These are phyloP conservation scores for Eulemur rufifrons DNA, from an alignment of 2,113 vertebrate species.

Conservation along the genomic window DNA sequence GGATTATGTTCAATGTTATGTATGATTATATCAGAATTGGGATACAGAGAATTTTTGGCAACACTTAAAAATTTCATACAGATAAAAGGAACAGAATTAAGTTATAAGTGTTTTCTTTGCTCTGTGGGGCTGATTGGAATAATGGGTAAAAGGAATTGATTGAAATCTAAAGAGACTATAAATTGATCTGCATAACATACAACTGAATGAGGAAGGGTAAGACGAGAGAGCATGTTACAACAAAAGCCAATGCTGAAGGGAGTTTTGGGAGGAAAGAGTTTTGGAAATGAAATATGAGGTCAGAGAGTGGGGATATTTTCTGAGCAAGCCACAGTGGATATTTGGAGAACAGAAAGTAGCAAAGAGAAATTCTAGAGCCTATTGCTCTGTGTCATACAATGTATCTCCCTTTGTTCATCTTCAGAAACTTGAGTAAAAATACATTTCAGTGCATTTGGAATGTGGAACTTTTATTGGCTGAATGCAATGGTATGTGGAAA, in stretches of 20 bases:
- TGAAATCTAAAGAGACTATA: conserved; percentile 16
- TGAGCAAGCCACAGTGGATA: neutral
- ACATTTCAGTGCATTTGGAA: neutral
- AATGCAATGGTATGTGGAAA: neutral
- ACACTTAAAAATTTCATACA: conserved; percentile 37
- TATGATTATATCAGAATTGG: conserved; percentile 30
- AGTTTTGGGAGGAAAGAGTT: neutral
- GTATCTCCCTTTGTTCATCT: neutral
- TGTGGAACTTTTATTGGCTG: neutral
- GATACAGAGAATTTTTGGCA: conserved; percentile 12
- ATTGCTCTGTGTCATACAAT: neutral
- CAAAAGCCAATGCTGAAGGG: neutral
- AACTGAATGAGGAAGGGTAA: neutral
- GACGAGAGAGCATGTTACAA: neutral
- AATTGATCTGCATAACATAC: neutral
- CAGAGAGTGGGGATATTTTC: neutral
- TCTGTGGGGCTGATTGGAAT: neutral
- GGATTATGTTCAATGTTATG: conserved; percentile 47
- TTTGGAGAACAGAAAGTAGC: neutral
- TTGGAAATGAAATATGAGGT: neutral
- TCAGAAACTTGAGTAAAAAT: conserved; percentile 20
- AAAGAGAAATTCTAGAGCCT: neutral
- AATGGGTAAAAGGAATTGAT: conserved; percentile 17
- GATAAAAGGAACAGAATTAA: conserved; percentile 56
- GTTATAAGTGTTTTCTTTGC: conserved; percentile 46